Evolutionary conservation across 2,888 invertebrate species (phyloP), one percentile per base, ranked within the genome.

Genomic region (Theretra japonica): DNA sequence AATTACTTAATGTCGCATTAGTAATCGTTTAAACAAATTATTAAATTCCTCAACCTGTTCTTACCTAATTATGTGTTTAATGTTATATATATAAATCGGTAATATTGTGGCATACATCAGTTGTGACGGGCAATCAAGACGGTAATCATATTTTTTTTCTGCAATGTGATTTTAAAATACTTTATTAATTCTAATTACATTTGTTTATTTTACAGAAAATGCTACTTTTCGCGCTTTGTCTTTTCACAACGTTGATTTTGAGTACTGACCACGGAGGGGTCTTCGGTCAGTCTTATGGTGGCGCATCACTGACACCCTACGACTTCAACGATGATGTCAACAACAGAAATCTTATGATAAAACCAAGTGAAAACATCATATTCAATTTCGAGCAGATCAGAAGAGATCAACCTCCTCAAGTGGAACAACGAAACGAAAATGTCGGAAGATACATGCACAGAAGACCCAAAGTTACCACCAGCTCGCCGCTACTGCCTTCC

Each of bases 351-450:
- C 68, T 79, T 6, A 73, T 74, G 17, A 65, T 65, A 0, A 33
- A 74, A 76, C 83, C 82, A 4, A 77, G 83, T 53, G 74, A 82
- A 6, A 85, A 80, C 71, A 75, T 88, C 6, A 73, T 82, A 50
- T 88, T 76, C 75, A 85, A 83, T 72, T 88, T 84, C 62, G 80
- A 88, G 72, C 87, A 88, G 72, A 75, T 75, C 30, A 81, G 83
- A 72, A 78, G 73, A 15, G 82, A 85, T 60, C 84, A 88, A 72
- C 83, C 83, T 5, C 77, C 85, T 1, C 85, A 85, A 70, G 73
- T 87, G 6, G 86, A 88, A 74, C 76, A 80, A 70, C 83, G 85
- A 76, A 83, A 86, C 59, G 88, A 88, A 75, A 81, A 84, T 71
- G 74, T 87, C 19, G 82, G 82, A 59, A 80, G 79, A 33, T 88